Base-by-base conservation (phyloP, 2,888 invertebrate genomes). In the Sinopyrophorus schimmeli region DNA sequence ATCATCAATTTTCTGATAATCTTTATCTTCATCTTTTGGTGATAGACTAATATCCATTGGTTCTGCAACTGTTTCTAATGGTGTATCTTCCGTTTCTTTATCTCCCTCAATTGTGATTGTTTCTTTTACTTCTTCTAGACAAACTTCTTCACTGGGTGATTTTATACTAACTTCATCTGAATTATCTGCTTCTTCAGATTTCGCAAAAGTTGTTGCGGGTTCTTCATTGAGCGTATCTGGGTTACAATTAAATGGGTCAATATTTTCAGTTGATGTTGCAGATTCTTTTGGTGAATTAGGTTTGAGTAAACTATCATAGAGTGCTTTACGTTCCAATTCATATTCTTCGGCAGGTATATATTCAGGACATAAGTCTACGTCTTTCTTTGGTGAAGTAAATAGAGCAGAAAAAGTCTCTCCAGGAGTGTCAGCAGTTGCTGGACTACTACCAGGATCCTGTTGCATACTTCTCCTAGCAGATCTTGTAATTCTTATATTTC, bases 301-400 rank as follows among this genome's bases (percentile, higher is more conserved):
- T 41, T 69, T 68, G 15, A 74, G 55, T 35, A 74, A 60, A 58
- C 71, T 74, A 52, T 72, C 74, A 53, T 74, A 74, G 63, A 74
- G 66, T 2, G 74, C 74, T 52, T 67, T 71, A 2, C 74, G 64
- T 59, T 75, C 75, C 21, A 74, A 57, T 56, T 74, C 74, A 57
- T 74, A 74, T 52, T 74, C 73, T 56, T 75, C 74, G 1, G 74
- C 74, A 2, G 74, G 74, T 14, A 74, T 74, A 59, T 74, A 74
- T 54, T 74, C 72, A 0, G 74, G 74, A 1, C 72, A 72, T 32
- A 71, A 56, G 23, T 72, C 72, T 10, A 57, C 40, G 23, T 71
- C 71, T 37, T 69, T 64, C 55, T 67, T 70, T 3, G 72, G 69
- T 9, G 70, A 71, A 24, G 69, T 69, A 47, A 72, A 72, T 5